Base-by-base conservation (phyloP, 1,140 invertebrate genomes). In the Scylla paramamosain region DNA sequence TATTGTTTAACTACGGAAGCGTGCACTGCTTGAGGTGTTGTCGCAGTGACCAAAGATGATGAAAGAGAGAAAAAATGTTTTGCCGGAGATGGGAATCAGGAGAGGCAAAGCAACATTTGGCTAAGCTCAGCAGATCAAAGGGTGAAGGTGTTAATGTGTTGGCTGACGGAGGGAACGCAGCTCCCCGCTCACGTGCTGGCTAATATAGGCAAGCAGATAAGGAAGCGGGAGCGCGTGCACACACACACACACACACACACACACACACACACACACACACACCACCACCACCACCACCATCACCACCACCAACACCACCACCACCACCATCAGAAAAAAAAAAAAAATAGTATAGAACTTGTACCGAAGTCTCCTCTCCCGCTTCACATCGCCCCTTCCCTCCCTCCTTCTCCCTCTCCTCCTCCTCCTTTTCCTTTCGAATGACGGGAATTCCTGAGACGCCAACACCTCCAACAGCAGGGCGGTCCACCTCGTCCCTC, bases 361-460 rank as follows among this genome's bases (percentile, higher is more conserved):
- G 52, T 59, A 59, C 52, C 52, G 16, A 20, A 59, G 52, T 59
- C 16, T 59, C 16, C 52, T 59, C 0, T 20, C 52, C 52, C 16
- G 12, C 52, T 20, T 88, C 86, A 45, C 28, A 45, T 25, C 28
- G 28, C 10, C 45, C 29, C 86, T 31, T 88, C 86, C 86, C 32
- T n/a, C 45, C 45, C 86, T 88, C 31, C 45, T 32, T 32, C 86
- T 46, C 7, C 39, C n/a, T 32, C 46, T 48, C 0, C 59, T 59
- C 45, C 84, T 87, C 46, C 82, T 93, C 82, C 92, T 93, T 39
- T 39, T 88, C 67, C 67, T 77, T 77, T 2, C 67, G 67, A 77
- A 77, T 77, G 67, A 77, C 67, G 6, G 67, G 67, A 77, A 77
- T 77, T 77, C 67, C 67, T n/a, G 67, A 77, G 67, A 77, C 67